phyloP scores from a whole-genome alignment of 2,888 invertebrate genomes.

The Acleris laterana region DNA sequence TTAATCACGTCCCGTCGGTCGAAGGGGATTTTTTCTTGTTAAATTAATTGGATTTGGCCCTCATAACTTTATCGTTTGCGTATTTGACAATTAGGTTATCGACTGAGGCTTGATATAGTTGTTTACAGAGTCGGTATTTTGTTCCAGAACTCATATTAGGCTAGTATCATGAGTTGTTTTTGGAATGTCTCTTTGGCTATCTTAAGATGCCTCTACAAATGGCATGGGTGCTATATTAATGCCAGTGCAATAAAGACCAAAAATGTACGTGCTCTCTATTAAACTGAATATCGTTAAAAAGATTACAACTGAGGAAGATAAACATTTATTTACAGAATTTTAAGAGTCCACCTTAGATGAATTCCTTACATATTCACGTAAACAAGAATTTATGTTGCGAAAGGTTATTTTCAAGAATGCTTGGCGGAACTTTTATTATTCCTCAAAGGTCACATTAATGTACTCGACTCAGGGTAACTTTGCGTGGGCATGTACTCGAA shows the following conservation, averaged over 20 bases:
- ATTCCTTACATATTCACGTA: too few species aligned
- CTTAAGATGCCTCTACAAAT: too few species aligned
- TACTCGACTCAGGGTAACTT: constrained; percentile 14
- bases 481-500: constrained; percentile 6
- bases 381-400: too few species aligned
- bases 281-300: too few species aligned
- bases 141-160: background rate
- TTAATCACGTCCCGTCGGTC: constrained; percentile 54
- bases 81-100: constrained; percentile 27
- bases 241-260: too few species aligned
- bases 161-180: too few species aligned
- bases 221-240: too few species aligned
- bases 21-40: constrained; percentile 48
- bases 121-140: background rate
- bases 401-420: background rate
- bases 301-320: too few species aligned
- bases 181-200: too few species aligned
- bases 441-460: constrained; percentile 13
- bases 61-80: constrained; percentile 50
- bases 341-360: too few species aligned
- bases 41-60: constrained; percentile 72
- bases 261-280: too few species aligned
- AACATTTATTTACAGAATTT: too few species aligned
- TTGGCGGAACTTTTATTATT: constrained; percentile 1
- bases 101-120: constrained; percentile 13